These are phyloP conservation scores for Mormyrops attenuatus DNA, from an alignment of 2,797 vertebrate genomes.

Conservation along the genomic window DNA sequence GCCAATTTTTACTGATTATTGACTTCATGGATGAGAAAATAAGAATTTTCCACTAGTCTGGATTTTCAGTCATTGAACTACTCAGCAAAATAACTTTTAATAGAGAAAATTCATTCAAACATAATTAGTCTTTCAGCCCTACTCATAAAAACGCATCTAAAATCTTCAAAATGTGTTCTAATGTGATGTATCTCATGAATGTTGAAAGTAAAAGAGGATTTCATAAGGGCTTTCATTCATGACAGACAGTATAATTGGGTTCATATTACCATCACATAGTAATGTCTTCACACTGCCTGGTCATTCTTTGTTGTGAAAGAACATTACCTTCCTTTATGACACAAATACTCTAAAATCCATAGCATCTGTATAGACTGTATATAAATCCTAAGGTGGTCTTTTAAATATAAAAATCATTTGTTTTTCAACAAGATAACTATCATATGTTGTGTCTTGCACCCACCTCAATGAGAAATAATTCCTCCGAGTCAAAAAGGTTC, in stretches of 20 bases:
- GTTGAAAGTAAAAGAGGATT: not conserved
- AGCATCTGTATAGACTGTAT: not conserved
- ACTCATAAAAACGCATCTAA: not conserved
- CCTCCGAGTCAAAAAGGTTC: too few species aligned
- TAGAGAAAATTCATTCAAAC: not conserved
- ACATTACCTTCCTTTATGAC: not conserved
- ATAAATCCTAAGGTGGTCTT: not conserved
- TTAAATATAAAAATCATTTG: not conserved
- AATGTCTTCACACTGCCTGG: not conserved
- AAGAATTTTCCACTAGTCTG: not conserved
- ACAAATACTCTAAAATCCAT: not conserved
- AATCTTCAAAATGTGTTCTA: not conserved
- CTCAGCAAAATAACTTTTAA: not conserved
- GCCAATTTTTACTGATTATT: not conserved
- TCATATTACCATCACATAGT: not conserved
- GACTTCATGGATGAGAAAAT: not conserved
- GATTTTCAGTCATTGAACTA: not conserved
- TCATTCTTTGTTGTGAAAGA: not conserved
- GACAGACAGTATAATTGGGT: not conserved
- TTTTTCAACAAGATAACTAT: not conserved
- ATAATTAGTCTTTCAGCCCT: not conserved
- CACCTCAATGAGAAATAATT: too few species aligned
- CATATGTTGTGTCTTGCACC: too few species aligned
- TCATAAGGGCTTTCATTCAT: not conserved
- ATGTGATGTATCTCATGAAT: not conserved